These are phyloP conservation scores for Acrocephalus arundinaceus DNA, from an alignment of 2,113 vertebrate species.

Conservation along the genomic window DNA sequence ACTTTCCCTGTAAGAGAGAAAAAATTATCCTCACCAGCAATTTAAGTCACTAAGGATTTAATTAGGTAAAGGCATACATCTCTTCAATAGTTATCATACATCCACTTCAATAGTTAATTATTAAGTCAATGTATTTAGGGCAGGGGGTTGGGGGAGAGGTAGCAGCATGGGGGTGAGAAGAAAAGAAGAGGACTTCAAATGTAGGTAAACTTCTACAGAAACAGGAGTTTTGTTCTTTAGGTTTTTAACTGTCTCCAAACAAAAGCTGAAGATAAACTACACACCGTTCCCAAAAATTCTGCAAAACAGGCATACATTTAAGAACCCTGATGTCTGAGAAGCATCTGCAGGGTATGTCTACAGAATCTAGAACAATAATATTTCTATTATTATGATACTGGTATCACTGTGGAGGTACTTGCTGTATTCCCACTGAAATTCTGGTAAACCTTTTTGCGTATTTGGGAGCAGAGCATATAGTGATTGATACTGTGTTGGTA, in stretches of 20 bases:
- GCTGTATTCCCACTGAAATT: background rate
- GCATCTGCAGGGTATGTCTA: background rate
- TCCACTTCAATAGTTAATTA: background rate
- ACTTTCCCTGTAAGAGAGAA: slow-evolving; percentile 31
- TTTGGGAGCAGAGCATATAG: background rate
- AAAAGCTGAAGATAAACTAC: background rate
- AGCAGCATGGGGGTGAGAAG: background rate
- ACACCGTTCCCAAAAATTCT: background rate
- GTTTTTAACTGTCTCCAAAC: background rate
- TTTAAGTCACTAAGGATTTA: slow-evolving; percentile 55
- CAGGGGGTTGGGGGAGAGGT: background rate
- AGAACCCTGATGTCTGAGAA: background rate
- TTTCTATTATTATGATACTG: background rate
- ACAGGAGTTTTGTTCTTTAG: background rate
- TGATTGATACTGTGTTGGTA: background rate
- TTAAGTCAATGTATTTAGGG: background rate
- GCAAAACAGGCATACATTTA: background rate
- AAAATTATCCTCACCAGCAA: slow-evolving; percentile 31
- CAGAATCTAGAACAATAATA: background rate
- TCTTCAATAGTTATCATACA: no score
- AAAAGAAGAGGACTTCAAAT: background rate
- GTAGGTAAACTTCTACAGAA: background rate
- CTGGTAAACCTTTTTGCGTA: background rate
- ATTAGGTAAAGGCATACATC: slow-evolving; percentile 35
- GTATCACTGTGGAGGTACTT: background rate